Conservation (phyloP, 2,797 vertebrate genomes). For the Takifugu ocellatus region DNA sequence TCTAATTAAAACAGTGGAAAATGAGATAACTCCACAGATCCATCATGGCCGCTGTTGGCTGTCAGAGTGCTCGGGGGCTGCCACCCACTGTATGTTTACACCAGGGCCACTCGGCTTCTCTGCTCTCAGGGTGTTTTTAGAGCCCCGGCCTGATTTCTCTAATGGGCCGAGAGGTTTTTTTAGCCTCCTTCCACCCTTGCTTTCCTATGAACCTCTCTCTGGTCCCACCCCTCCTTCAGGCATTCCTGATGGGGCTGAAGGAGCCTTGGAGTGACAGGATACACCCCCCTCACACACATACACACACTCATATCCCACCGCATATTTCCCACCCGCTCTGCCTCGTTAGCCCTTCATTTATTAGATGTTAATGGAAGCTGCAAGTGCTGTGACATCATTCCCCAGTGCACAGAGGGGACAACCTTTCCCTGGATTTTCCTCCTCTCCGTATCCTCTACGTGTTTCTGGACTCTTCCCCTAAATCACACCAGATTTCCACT, state of each 20-base stretch:
- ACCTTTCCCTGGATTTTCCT: slow-evolving; percentile 40
- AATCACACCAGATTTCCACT: slow-evolving; percentile 34
- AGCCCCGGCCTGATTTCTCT: slow-evolving; percentile 81
- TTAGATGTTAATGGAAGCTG: slow-evolving; percentile 79
- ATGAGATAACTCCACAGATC: slow-evolving; percentile 98
- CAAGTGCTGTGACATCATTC: slow-evolving; percentile 77
- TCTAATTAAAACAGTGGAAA: slow-evolving; percentile 99
- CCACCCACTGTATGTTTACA: slow-evolving; percentile 95
- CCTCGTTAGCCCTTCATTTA: slow-evolving; percentile 81
- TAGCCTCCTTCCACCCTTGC: slow-evolving; percentile 64
- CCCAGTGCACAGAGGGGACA: slow-evolving; percentile 64
- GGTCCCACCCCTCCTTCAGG: slow-evolving; percentile 60
- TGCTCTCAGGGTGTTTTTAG: slow-evolving; percentile 77
- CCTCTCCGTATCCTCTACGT: not conserved
- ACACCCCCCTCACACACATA: slow-evolving; percentile 9
- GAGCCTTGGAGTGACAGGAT: slow-evolving; percentile 64
- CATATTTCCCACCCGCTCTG: slow-evolving; percentile 67
- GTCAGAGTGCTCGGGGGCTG: slow-evolving; percentile 83
- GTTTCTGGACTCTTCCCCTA: slow-evolving; percentile 25
- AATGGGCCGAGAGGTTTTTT: slow-evolving; percentile 78
- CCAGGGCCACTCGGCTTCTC: slow-evolving; percentile 80
- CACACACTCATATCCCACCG: too few species aligned
- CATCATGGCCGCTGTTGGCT: slow-evolving; percentile 91
- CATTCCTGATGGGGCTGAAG: slow-evolving; percentile 73
- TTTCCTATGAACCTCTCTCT: slow-evolving; percentile 52